Conservation (phyloP, 1,140 invertebrate genomes). For the Bombus vancouverensis region DNA sequence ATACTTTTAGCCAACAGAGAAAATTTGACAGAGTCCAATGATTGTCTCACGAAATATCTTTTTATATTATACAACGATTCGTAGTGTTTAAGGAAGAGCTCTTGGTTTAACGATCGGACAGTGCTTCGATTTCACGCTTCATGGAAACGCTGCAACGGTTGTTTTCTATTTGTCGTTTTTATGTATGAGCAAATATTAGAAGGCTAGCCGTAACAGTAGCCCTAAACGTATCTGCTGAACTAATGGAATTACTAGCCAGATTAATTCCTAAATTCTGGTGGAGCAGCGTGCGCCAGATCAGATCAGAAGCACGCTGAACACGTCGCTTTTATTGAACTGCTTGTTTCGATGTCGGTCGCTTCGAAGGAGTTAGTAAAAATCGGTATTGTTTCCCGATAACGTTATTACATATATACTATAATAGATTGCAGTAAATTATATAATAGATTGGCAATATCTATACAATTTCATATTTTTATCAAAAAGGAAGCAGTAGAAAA, state of each 20-base stretch:
- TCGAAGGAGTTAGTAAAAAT: no score
- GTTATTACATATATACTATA: neutral
- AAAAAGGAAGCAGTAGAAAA: no score
- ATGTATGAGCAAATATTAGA: constrained; percentile 49
- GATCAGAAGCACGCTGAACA: neutral
- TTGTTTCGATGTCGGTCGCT: neutral
- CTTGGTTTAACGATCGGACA: neutral
- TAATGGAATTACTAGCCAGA: constrained; percentile 46
- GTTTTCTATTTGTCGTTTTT: constrained; percentile 49
- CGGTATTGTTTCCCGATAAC: neutral
- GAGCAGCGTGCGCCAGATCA: neutral
- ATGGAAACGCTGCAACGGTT: constrained; percentile 8
- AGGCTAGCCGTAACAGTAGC: neutral
- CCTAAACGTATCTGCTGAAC: neutral
- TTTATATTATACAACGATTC: neutral
- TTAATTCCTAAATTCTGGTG: constrained; percentile 19
- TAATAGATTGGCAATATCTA: neutral
- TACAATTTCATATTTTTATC: neutral
- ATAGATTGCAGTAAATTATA: neutral
- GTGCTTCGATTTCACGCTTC: constrained; percentile 55
- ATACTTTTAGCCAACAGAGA: no score
- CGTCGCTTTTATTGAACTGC: constrained; percentile 1
- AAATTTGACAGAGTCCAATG: neutral
- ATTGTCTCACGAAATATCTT: constrained; percentile 1
- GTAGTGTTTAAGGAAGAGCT: constrained; percentile 35